A percentile compares a stretch with the other conserved stretches of the same genome.
Conservation (phyloP, 2,797 vertebrate genomes). For the Rhynchotus rufescens region DNA sequence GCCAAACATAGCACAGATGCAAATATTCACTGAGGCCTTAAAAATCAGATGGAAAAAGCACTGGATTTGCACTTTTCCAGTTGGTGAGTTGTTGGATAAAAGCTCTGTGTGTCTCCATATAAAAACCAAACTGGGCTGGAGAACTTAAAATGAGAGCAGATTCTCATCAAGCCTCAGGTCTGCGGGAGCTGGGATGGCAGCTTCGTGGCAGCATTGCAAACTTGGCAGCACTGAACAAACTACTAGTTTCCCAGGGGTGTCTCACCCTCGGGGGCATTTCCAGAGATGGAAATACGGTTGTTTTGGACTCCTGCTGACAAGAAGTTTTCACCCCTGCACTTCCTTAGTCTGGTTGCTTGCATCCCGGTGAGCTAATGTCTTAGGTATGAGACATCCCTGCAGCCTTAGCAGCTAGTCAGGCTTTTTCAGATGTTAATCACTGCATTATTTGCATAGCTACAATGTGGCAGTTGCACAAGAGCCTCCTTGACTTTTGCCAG, state of each 20-base stretch:
- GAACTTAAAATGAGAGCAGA: neutral
- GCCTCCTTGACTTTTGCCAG: neutral
- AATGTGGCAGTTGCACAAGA: neutral
- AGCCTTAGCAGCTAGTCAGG: neutral
- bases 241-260: neutral
- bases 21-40: neutral
- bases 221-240: neutral
- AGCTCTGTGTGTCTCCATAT: neutral
- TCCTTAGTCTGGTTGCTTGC: neutral
- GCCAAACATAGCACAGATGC: neutral
- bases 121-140: fast-evolving
- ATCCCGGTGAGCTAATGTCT: neutral
- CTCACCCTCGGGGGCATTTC: neutral
- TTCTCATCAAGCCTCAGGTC: neutral
- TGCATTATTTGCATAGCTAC: neutral
- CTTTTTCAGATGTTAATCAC: neutral
- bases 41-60: neutral
- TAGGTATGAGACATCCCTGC: neutral
- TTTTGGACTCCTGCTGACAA: neutral
- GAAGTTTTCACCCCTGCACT: neutral
- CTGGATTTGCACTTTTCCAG: neutral
- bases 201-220: neutral
- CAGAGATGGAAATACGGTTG: neutral
- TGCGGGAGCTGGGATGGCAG: neutral
- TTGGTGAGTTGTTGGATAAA: neutral